A percentile compares a stretch with the other conserved stretches of the same genome.
Conservation (phyloP, 2,113 vertebrate genomes). For the Amazona vittata region DNA sequence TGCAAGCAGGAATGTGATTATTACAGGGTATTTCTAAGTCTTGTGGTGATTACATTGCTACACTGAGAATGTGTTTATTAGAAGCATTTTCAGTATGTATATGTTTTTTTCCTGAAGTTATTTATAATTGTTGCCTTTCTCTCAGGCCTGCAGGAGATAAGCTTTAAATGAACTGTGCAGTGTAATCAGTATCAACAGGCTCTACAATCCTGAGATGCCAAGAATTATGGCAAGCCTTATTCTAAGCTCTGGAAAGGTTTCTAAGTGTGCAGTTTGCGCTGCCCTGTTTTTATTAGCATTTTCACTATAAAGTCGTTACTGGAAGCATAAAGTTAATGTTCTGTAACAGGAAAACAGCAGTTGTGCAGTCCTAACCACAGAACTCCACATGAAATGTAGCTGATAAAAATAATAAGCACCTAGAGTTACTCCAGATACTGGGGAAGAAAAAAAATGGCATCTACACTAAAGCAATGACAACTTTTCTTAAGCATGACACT, state of each 20-base stretch:
- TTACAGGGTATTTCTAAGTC: not conserved
- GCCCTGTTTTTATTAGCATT: conserved; percentile 45
- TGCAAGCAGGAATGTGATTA: conserved; percentile 53
- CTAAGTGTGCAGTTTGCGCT: not conserved
- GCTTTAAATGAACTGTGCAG: conserved; percentile 28
- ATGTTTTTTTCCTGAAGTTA: not conserved
- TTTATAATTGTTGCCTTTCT: conserved; percentile 31
- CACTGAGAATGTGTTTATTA: not conserved
- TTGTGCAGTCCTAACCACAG: conserved; percentile 1
- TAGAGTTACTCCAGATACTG: not conserved
- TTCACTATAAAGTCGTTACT: conserved; percentile 58
- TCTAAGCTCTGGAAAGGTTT: conserved; percentile 40
- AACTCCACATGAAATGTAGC: conserved; percentile 12
- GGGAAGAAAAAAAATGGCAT: not conserved
- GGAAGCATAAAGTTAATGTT: conserved; percentile 52
- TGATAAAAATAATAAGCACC: conserved; percentile 31
- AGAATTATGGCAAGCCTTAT: conserved; percentile 33
- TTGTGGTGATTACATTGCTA: not conserved
- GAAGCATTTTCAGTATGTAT: not conserved
- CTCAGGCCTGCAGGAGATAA: conserved; percentile 37
- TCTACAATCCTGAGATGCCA: not conserved
- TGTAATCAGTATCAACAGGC: conserved; percentile 17
- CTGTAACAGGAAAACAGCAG: conserved; percentile 49
- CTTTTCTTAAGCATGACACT: not conserved
- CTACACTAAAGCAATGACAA: not conserved